Evolutionary conservation across 2,113 vertebrate genomes (phyloP).

Genomic region (Odontophorus gujanensis): DNA sequence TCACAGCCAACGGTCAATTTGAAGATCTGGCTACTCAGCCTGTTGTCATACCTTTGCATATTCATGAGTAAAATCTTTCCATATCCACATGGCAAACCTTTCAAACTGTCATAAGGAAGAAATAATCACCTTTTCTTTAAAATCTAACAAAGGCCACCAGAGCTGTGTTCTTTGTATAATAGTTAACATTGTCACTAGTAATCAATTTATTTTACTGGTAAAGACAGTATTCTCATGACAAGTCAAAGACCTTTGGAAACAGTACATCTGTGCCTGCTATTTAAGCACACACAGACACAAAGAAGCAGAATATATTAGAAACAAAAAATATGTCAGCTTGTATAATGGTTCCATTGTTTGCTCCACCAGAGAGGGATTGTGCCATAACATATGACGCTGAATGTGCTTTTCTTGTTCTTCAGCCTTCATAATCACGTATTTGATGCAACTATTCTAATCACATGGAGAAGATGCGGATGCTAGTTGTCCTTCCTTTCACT

Average conservation of each 20-base stretch:
- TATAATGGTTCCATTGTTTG: conserved; percentile 78
- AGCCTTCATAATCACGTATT: conserved; percentile 65
- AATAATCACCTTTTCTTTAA: conserved; percentile 73
- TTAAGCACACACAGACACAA: conserved; percentile 78
- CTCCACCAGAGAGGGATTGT: conserved; percentile 73
- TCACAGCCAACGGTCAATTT: conserved; percentile 49
- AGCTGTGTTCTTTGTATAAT: conserved; percentile 62
- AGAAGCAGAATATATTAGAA: conserved; percentile 79
- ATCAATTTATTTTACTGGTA: conserved; percentile 72
- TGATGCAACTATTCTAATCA: conserved; percentile 63
- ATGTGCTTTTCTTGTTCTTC: conserved; percentile 73
- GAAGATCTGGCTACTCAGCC: conserved; percentile 33
- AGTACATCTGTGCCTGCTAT: conserved; percentile 80
- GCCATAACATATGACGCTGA: conserved; percentile 72
- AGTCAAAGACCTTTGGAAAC: conserved; percentile 80
- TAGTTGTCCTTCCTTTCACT: conserved; percentile 12
- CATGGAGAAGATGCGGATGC: conserved; percentile 47
- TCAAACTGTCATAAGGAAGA: conserved; percentile 76
- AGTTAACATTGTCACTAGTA: conserved; percentile 70
- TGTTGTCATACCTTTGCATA: conserved; percentile 61
- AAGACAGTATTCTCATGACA: conserved; percentile 76
- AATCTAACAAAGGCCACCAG: conserved; percentile 66
- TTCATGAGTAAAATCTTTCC: conserved; percentile 71
- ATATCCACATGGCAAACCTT: conserved; percentile 71
- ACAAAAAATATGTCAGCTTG: conserved; percentile 80